Evolutionary conservation across 1,140 invertebrate species (phyloP).

Genomic region (Ladona fulva): DNA sequence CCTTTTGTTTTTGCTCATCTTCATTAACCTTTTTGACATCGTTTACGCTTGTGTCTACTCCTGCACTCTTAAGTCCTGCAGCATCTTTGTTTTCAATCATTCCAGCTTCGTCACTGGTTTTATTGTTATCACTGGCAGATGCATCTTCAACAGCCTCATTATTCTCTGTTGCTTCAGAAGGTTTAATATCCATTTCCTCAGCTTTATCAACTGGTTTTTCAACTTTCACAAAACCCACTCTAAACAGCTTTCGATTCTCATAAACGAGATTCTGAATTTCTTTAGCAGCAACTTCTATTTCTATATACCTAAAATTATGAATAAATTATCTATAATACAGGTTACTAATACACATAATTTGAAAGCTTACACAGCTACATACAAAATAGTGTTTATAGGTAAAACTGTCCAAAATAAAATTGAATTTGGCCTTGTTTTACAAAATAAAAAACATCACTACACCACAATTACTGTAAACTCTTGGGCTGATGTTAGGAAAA

Average conservation of each 20-base stretch:
- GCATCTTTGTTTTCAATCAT: not conserved
- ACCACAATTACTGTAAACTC: no score
- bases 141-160: not conserved
- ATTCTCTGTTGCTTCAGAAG: not conserved
- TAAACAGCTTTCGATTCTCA: constrained; percentile 73
- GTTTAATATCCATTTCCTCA: no score
- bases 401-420: no score
- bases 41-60: not conserved
- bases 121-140: not conserved
- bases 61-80: not conserved
- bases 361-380: no score
- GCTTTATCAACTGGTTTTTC: no score
- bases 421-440: no score
- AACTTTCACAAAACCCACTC: constrained; percentile 39
- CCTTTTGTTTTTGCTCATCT: not conserved
- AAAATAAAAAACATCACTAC: no score
- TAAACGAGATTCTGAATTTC: constrained; percentile 64
- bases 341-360: no score
- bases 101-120: not conserved
- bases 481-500: no score
- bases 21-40: not conserved
- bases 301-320: constrained; percentile 46
- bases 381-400: no score
- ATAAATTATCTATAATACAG: not conserved
- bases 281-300: constrained; percentile 60